These are phyloP conservation scores for Lichenostomus cassidix DNA, from an alignment of 2,113 vertebrate species.

Conservation along the genomic window DNA sequence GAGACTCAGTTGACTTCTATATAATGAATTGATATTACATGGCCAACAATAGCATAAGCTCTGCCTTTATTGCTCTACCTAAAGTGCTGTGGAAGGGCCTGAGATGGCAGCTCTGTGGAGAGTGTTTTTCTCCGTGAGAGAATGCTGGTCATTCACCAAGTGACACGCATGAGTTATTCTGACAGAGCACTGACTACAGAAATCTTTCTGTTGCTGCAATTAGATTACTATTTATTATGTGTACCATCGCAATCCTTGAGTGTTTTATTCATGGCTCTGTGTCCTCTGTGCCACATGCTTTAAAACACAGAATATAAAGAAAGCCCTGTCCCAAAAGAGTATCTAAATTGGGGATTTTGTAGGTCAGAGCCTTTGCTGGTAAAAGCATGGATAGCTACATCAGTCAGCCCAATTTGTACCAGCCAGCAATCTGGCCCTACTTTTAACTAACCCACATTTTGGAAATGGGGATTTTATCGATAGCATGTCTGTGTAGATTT, in stretches of 20 bases:
- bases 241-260: slow-evolving; percentile 62
- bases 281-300: background rate
- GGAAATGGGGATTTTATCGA: slow-evolving; percentile 33
- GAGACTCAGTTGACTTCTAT: background rate
- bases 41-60: slow-evolving; percentile 51
- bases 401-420: slow-evolving; percentile 21
- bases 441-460: slow-evolving; percentile 19
- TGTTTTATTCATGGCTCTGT: slow-evolving; percentile 47
- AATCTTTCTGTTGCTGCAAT: slow-evolving; percentile 14
- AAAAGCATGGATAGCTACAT: slow-evolving; percentile 44
- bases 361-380: slow-evolving; percentile 25
- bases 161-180: background rate
- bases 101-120: background rate
- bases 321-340: background rate
- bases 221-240: slow-evolving; percentile 45
- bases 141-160: background rate
- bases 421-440: slow-evolving; percentile 10
- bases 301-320: background rate
- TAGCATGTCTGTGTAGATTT: slow-evolving; percentile 30
- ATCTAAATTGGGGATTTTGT: slow-evolving; percentile 24
- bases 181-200: background rate
- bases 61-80: slow-evolving; percentile 26
- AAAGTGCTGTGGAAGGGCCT: background rate
- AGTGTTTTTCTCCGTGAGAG: background rate
- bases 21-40: slow-evolving; percentile 23